Evolutionary conservation across 2,797 vertebrate species (phyloP).

Genomic region (Toxotes lorentzi): DNA sequence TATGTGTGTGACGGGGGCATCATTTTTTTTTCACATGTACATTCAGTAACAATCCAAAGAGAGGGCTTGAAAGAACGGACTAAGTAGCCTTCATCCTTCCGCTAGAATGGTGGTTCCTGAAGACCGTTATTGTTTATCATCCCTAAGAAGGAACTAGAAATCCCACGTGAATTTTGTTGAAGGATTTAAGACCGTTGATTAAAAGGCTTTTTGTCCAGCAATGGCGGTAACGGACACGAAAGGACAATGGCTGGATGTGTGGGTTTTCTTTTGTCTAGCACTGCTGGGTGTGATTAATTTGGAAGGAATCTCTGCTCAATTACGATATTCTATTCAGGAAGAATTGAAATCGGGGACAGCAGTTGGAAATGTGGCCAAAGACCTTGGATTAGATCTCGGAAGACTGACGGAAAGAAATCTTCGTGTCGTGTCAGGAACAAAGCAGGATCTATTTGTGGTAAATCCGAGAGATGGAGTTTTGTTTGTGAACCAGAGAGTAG

Average conservation of each 20-base stretch:
- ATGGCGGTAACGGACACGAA: constrained; percentile 62
- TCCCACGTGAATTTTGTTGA: rapidly evolving
- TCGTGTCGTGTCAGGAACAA: constrained; percentile 84
- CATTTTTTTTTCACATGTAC: not conserved
- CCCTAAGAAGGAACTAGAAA: not conserved
- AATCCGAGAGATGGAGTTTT: constrained; percentile 82
- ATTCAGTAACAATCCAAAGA: constrained; percentile 33
- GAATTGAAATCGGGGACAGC: constrained; percentile 79
- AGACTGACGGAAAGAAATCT: constrained; percentile 77
- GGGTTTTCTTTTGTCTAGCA: constrained; percentile 59
- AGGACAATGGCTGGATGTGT: constrained; percentile 42
- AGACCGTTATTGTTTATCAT: not conserved
- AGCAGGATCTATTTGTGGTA: constrained; percentile 84
- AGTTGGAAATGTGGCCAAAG: constrained; percentile 86
- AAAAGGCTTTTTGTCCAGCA: not conserved
- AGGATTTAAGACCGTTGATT: not conserved
- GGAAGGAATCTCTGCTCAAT: constrained; percentile 70
- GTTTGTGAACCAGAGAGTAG: constrained; percentile 82
- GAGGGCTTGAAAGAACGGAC: constrained; percentile 9
- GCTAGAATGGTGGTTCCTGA: not conserved
- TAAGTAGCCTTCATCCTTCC: not conserved
- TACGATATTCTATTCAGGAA: constrained; percentile 85
- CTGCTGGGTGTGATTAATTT: constrained; percentile 64
- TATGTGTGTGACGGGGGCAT: not conserved
- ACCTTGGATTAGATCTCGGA: constrained; percentile 80